Evolutionary conservation across 2,888 invertebrate species (phyloP), one percentile per base, ranked within the genome.

Genomic region (Gandaritis pyraliata): DNA sequence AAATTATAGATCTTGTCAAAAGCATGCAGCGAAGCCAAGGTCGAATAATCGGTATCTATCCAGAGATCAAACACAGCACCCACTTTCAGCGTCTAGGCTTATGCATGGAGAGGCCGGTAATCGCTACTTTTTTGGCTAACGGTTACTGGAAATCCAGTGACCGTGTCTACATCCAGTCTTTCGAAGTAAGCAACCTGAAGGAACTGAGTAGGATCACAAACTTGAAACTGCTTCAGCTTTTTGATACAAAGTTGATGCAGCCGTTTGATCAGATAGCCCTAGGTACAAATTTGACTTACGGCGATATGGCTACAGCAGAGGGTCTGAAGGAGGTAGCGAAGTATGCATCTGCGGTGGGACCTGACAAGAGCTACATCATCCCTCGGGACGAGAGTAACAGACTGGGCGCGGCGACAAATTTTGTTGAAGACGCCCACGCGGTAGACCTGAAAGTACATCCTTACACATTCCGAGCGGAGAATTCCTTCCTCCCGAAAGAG

Each of bases 391-490:
- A 71, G 36, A 72, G 82, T 10, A 75, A 87, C 61, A 77, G 71
- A 16, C 76, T 90, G 0, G 82, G 83, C 1, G 64, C 69, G 12
- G 76, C 78, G 0, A 92, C 90, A 2, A 81, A 58, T 58, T 90
- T 91, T 55, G 87, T 92, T 0, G 61, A 64, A 6, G 82, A 90
- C 47, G 88, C 90, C 8, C 91, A 92, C 61, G 73, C 76, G 1
- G 86, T 68, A 16, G 85, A 87, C 0, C 71, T 92, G 30, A 83
- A 84, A 69, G 89, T 92, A 0, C 90, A 90, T 66, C 90, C 90
- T 0, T 91, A 87, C 66, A 90, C 90, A 1, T 91, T 91, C 68
- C 84, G 90, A 1, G 85, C 90, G 11, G 91, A 91, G 68, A 90
- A 91, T 65, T 48, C 66, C 5, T 91, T 81, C 65, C 73, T 91